These are phyloP conservation scores for Shinisaurus crocodilurus DNA, from an alignment of 2,113 vertebrate genomes.

Conservation along the genomic window DNA sequence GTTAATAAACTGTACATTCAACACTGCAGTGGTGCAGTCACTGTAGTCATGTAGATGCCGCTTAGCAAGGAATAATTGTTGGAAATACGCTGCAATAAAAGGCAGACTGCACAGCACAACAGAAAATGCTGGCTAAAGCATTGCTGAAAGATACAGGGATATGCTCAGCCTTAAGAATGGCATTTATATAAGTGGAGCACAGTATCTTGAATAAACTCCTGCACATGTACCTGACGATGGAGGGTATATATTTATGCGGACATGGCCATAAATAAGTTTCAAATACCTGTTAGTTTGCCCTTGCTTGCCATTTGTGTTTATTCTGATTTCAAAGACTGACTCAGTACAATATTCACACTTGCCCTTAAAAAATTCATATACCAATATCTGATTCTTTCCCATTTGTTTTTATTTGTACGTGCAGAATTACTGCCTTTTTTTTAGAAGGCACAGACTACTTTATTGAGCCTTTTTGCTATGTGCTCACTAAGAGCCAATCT, in stretches of 20 bases:
- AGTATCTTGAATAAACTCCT: neutral
- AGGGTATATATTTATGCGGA: neutral
- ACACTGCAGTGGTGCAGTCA: neutral
- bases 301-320: neutral
- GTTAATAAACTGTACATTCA: neutral
- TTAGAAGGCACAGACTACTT: constrained; percentile 41
- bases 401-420: constrained; percentile 61
- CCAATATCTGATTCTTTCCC: constrained; percentile 25
- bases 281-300: neutral
- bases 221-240: too few species aligned
- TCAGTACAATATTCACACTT: neutral
- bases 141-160: fast-evolving
- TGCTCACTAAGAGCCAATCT: constrained; percentile 66
- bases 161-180: neutral
- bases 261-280: neutral
- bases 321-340: neutral
- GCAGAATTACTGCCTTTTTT: constrained; percentile 41
- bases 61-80: constrained; percentile 45
- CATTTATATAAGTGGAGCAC: neutral
- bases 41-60: constrained; percentile 1
- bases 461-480: constrained; percentile 69
- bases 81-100: constrained; percentile 25
- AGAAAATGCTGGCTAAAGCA: constrained; percentile 2
- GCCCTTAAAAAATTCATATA: constrained; percentile 49
- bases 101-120: neutral